phyloP scores from a whole-genome alignment of 2,888 invertebrate genomes.

The Papilio elwesi region DNA sequence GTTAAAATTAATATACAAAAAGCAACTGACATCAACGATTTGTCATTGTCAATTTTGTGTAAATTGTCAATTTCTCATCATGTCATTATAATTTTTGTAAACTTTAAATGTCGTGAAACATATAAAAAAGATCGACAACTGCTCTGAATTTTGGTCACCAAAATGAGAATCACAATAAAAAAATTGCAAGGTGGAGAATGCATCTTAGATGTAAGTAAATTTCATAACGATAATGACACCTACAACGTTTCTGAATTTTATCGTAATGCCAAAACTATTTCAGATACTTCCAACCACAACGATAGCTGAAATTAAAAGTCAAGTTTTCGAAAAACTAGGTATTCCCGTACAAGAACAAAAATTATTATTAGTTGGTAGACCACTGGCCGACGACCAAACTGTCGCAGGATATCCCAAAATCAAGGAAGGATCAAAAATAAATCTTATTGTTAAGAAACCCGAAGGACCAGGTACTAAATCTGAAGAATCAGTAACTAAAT shows the following conservation, averaged over 20 bases:
- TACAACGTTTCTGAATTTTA: not conserved
- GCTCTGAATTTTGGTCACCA: constrained; percentile 40
- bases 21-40: too few relatives aligned
- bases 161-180: constrained; percentile 90
- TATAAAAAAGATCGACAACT: not conserved
- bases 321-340: constrained; percentile 85
- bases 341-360: constrained; percentile 89
- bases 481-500: constrained; percentile 82
- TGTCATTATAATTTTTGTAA: constrained; percentile 14
- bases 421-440: constrained; percentile 89
- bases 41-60: not conserved
- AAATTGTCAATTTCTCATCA: constrained; percentile 4
- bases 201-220: constrained; percentile 84
- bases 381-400: constrained; percentile 88
- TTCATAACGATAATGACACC: not conserved
- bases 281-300: constrained; percentile 84
- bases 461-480: constrained; percentile 63
- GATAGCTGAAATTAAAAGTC: constrained; percentile 88
- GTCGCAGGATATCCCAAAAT: constrained; percentile 88
- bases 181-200: constrained; percentile 89
- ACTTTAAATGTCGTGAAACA: constrained; percentile 2
- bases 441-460: constrained; percentile 88
- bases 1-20: too few relatives aligned
- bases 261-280: constrained; percentile 44
- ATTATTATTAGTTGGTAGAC: constrained; percentile 88